phyloP scores from a whole-genome alignment of 1,140 invertebrate genomes.

The Solen grandis region DNA sequence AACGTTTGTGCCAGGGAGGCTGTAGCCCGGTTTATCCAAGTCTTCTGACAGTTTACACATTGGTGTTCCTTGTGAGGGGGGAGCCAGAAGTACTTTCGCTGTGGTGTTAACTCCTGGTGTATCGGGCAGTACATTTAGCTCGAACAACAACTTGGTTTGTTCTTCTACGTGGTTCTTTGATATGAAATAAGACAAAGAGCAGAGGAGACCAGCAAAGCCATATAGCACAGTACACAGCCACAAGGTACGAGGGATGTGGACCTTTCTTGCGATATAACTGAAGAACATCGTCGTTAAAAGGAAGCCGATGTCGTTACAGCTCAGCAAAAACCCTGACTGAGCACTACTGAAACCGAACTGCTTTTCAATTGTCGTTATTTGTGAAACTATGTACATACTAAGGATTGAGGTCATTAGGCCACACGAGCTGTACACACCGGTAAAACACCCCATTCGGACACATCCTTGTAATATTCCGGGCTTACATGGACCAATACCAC shows the following conservation, averaged over 20 bases:
- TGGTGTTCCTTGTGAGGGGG: conserved; percentile 6
- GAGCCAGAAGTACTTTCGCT: too few species aligned
- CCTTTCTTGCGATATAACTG: conserved; percentile 51
- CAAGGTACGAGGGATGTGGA: conserved; percentile 61
- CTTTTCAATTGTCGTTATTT: conserved; percentile 64
- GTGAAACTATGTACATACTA: conserved; percentile 59
- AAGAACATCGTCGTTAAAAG: conserved; percentile 51
- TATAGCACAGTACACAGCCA: conserved; percentile 43
- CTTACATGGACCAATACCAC: conserved; percentile 41
- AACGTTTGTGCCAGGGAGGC: not conserved
- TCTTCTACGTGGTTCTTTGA: conserved; percentile 34
- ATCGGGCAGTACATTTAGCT: too few species aligned
- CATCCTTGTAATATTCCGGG: conserved; percentile 8
- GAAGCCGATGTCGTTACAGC: conserved; percentile 62
- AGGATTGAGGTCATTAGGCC: conserved; percentile 53
- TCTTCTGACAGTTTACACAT: conserved; percentile 22
- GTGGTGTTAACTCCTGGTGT: too few species aligned
- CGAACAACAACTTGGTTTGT: conserved; percentile 1
- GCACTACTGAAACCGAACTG: conserved; percentile 63
- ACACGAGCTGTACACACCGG: conserved; percentile 32
- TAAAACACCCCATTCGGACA: conserved; percentile 38
- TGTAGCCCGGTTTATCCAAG: not conserved
- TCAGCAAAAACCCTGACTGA: conserved; percentile 58
- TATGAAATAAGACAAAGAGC: conserved; percentile 53
- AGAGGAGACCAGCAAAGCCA: conserved; percentile 56